Base-by-base conservation (phyloP, 2,113 vertebrate genomes). In the Perca schrenkii region DNA sequence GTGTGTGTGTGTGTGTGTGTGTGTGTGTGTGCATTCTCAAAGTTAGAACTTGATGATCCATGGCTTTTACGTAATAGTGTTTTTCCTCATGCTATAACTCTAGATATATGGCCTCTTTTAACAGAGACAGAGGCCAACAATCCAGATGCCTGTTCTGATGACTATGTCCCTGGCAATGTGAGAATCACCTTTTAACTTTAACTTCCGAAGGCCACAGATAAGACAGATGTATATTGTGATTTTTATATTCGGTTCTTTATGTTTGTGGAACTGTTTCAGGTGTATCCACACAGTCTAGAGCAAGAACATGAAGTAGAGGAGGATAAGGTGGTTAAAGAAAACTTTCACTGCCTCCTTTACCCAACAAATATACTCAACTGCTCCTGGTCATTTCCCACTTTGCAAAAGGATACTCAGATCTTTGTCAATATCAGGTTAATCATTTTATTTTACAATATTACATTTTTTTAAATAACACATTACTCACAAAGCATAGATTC, bases 331-430 rank as follows among this genome's bases (percentile, higher is more conserved):
- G 0, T 31, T 0, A 1, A 34, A 0, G 52, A 28, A 0, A 56
- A 34, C 1, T 58, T 85, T 8, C 25, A 0, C 36, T 94, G 93
- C 80, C 4, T 76, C 25, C 63, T 88, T 75, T 78, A 87, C 69
- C 78, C 77, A 36, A 79, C 54, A 31, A 70, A 87, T 31, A 0
- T 16, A 2, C 81, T 93, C 36, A 91, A 88, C 87, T 94, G 93
- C 76, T 92, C 90, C 62, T 91, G 89, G 91, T 50, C 77, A 8
- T 69, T 88, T n/a, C 2, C 8, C 16, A 28, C 56, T 22, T 63
- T 74, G 28, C n/a, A 53, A 4, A 1, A 56, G 3, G 79, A 85
- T 0, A 3, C 31, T 40, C 69, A 71, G 43, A 62, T 93, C 15
- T 82, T 50, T 22, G 65, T 80, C 31, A 17, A 1, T 1, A 68